Conservation (phyloP, 2,888 invertebrate genomes). For the Hydrotaea cyrtoneurina region DNA sequence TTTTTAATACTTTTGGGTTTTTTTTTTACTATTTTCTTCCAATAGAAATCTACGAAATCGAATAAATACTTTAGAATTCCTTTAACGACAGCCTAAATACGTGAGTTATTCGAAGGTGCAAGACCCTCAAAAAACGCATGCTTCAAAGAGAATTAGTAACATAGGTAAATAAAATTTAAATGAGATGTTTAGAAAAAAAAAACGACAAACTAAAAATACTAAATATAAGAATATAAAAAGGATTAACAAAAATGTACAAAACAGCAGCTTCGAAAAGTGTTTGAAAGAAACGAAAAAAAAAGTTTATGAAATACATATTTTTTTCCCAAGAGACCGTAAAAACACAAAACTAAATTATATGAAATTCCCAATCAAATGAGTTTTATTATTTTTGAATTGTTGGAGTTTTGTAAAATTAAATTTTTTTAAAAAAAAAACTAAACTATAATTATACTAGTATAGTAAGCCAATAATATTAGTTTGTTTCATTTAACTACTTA, state of each 20-base stretch:
- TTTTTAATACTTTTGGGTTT: neutral
- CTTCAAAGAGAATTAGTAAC: neutral
- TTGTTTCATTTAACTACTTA: slow-evolving; percentile 22
- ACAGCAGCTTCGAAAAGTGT: slow-evolving; percentile 3
- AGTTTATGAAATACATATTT: no score
- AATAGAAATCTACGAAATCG: slow-evolving; percentile 18
- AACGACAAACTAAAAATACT: neutral
- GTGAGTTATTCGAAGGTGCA: neutral
- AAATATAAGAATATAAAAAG: slow-evolving; percentile 3
- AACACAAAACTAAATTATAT: neutral
- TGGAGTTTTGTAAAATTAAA: slow-evolving; percentile 21
- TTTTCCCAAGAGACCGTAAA: neutral
- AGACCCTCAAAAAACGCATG: neutral
- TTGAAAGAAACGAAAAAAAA: neutral
- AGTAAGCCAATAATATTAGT: slow-evolving; percentile 20
- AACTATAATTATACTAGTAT: neutral
- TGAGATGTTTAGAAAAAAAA: neutral
- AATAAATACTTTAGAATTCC: slow-evolving; percentile 5
- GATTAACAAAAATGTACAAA: slow-evolving; percentile 1
- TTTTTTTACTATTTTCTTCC: neutral
- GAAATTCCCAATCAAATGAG: neutral
- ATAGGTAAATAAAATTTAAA: neutral
- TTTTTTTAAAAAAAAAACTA: neutral
- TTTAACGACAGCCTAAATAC: slow-evolving; percentile 16
- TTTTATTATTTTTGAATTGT: slow-evolving; percentile 22